A percentile compares a stretch with the other conserved stretches of the same genome.
Evolutionary conservation across 2,888 invertebrate genomes (phyloP).

Genomic region (Panopea generosa): DNA sequence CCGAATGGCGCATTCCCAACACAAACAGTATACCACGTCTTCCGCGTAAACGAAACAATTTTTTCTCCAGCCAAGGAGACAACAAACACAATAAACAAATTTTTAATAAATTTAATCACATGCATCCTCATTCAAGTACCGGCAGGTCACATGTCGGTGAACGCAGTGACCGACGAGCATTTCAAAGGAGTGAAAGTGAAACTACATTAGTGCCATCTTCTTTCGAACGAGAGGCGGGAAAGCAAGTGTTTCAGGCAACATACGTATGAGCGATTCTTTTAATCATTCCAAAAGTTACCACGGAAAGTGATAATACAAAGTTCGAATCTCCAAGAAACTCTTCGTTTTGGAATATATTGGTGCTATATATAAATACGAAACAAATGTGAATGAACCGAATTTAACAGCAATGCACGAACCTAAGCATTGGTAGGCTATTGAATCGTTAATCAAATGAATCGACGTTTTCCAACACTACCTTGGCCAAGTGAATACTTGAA

Average conservation of each 20-base stretch:
- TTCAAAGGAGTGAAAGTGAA: neutral
- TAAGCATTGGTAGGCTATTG: no score
- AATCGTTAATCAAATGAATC: no score
- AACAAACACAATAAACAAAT: neutral
- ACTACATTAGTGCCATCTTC: constrained; percentile 19
- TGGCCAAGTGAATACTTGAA: no score
- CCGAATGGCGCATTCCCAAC: constrained; percentile 24
- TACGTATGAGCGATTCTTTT: constrained; percentile 31
- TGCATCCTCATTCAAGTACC: neutral
- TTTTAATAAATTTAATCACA: neutral
- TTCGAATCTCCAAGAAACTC: no score
- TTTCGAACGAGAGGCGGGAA: constrained; percentile 31
- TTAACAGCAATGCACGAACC: no score
- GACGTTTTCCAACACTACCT: no score
- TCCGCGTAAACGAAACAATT: constrained; percentile 38
- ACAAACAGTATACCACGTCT: constrained; percentile 41
- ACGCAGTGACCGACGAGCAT: neutral
- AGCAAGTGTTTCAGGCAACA: constrained; percentile 50
- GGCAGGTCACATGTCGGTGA: neutral
- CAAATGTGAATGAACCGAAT: no score
- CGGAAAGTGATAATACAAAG: no score
- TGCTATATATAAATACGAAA: no score
- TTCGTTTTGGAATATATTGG: no score
- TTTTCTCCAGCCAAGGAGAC: constrained; percentile 36
- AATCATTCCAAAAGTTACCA: no score